Base-by-base conservation (phyloP, 2,113 vertebrate species). In the Mus pahari region DNA sequence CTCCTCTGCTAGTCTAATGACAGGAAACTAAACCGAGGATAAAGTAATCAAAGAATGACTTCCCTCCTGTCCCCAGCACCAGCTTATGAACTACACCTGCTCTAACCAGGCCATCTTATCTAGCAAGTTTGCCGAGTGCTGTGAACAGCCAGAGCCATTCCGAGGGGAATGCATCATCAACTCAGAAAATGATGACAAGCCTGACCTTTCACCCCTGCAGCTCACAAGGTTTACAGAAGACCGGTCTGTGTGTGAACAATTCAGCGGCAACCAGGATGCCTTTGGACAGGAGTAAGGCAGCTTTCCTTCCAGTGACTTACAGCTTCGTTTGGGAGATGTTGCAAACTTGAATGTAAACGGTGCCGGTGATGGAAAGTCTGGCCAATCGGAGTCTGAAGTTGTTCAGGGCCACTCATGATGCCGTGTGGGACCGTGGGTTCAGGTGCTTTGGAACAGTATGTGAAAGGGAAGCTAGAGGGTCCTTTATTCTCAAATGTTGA, bases 41-140 rank as follows among this genome's bases (percentile, higher is more conserved):
- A 42, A 92, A 83, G 42, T 42, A 62, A 68, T 92, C n/a, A 28
- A 90, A 91, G 62, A 90, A 62, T 62, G 36, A 79, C 70, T 68
- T 84, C 12, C 1, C 84, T 88, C n/a, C 5, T 95, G 42, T 97
- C 94, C 36, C 26, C 50, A 97, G 96, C 87, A 58, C 19, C 89
- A 81, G 60, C 86, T 96, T 64, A 92, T 97, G 93, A 91, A 90
- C 77, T 92, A 91, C 2, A 89, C 16, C 74, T 95, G 92, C 45
- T 96, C 92, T 62, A 81, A 91, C 62, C 82, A 94, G 71, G 33
- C 48, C 48, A 3, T 50, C 5, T 53, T 75, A 17, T 75, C 96
- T 45, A 86, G 86, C 33, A 97, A 84, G 88, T 55, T 94, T 33
- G 12, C 75, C 22, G 26, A n/a, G 5, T 97, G 94, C 58, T 96